These are phyloP conservation scores for Drosophila parabipectinata DNA, from an alignment of 1,140 invertebrate genomes.

Conservation along the genomic window DNA sequence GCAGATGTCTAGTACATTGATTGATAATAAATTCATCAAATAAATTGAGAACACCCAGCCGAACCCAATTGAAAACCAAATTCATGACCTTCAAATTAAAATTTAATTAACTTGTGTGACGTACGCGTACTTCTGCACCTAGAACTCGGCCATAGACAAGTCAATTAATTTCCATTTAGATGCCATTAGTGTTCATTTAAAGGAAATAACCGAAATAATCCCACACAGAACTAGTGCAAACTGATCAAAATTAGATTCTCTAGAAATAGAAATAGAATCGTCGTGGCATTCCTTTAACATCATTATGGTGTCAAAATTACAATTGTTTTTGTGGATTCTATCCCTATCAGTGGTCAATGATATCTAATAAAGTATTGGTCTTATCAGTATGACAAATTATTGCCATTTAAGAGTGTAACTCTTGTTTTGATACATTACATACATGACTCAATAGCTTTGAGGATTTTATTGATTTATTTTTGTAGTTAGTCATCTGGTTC, in stretches of 20 bases:
- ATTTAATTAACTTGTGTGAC: slow-evolving; percentile 42
- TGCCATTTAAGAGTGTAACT: background rate
- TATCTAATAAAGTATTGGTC: background rate
- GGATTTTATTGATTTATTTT: background rate
- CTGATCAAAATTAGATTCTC: background rate
- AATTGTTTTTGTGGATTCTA: no score
- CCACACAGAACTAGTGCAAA: slow-evolving; percentile 6
- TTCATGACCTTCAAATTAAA: slow-evolving; percentile 47
- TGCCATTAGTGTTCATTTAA: slow-evolving; percentile 60
- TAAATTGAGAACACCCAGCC: slow-evolving; percentile 13
- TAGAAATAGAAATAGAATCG: no score
- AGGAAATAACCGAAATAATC: slow-evolving; percentile 42
- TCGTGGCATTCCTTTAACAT: no score
- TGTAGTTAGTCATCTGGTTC: background rate
- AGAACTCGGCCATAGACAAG: slow-evolving; percentile 31
- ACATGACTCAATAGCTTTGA: background rate
- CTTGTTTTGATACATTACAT: background rate
- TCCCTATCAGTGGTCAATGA: background rate
- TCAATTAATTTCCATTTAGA: slow-evolving; percentile 70
- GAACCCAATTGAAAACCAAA: slow-evolving; percentile 31
- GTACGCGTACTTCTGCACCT: background rate
- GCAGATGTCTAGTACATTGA: slow-evolving; percentile 37
- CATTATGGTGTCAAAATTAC: no score
- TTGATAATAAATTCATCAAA: slow-evolving; percentile 56
- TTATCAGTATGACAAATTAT: background rate